Base-by-base conservation (phyloP, 2,888 invertebrate genomes). In the Diaphora mendica region DNA sequence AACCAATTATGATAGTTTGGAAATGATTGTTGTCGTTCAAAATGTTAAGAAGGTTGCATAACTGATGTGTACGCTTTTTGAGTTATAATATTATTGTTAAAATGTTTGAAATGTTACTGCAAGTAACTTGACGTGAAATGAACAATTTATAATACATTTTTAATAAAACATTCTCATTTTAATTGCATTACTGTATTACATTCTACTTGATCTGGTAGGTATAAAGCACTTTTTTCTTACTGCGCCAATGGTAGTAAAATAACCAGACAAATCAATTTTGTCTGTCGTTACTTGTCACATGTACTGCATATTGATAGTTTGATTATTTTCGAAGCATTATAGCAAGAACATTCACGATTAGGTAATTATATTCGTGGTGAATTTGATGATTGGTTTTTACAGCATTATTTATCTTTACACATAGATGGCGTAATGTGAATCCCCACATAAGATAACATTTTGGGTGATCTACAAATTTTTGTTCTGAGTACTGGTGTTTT, bases 1-100 rank as follows among this genome's bases (percentile, higher is more conserved):
- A 76, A 68, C 68, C 42, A 70, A 70, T 70, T 76, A 67, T 72
- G 72, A 75, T 70, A 70, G 72, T 33, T 64, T 33, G 11, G 48
- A 51, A 35, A 69, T 33, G 69, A 66, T 70, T 71, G 55, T 79
- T 75, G 73, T 72, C 59, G 26, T 71, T 15, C 26, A 68, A 55
- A 74, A 39, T 35, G 39, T 64, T 68, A 68, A 71, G 67, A 67
- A 64, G 44, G 48, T 23, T 42, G 17, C 62, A 35, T 33, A 35
- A 68, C 67, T 68, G 68, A 71, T 74, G 64, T 51, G 48, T 42
- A 62, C 62, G 42, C 20, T 11, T 59, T 64, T 23, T 68, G 68
- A 72, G 35, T 68, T 51, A 64, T 64, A 48, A 13, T 33, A 33
- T 33, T 33, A 33, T 48, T 26, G 23, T 26, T 42, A 20, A 20